Base-by-base conservation (phyloP, 2,888 invertebrate species). In the Pomacea canaliculata region DNA sequence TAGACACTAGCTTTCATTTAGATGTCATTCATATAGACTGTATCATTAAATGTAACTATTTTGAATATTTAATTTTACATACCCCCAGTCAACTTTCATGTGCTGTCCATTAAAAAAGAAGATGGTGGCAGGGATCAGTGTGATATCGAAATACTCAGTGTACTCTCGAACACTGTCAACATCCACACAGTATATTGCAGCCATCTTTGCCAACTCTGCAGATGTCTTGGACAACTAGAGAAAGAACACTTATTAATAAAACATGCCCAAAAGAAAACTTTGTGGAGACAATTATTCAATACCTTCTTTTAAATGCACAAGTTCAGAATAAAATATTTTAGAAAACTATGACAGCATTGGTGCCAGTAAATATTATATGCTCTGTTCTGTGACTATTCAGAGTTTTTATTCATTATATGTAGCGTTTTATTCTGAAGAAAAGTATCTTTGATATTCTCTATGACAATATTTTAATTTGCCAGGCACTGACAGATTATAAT, bases 21-120 rank as follows among this genome's bases (percentile, higher is more conserved):
- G 37, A 37, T 37, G 37, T 37, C 37, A 37, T 37, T 37, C 37
- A 37, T 37, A 5, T 37, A 5, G 37, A 37, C 37, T 37, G 37
- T 37, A 37, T 5, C 3, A 63, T 23, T 1, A 63, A 68, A 68
- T 46, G 10, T 12, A 27, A 19, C 48, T 13, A 7, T 68, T 12
- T 12, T 12, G 19, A 68, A 12, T 46, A 8, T 37, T 12, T 27
- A 68, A 27, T 27, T 37, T 37, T 10, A 70, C 85, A 78, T 82
- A 91, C 91, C 90, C 90, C 89, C 91, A 91, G 79, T 91, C 91
- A 7, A 91, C 89, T 86, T 91, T 91, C 49, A 91, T 90, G 77
- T 91, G 91, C 74, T 91, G 90, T 60, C 86, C 90, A 86, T 91
- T 91, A 83, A 91, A 91, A 84, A 91, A 91, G 83, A 91, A 91